phyloP scores from a whole-genome alignment of 2,797 vertebrate genomes.

The Chrysocyon brachyurus region DNA sequence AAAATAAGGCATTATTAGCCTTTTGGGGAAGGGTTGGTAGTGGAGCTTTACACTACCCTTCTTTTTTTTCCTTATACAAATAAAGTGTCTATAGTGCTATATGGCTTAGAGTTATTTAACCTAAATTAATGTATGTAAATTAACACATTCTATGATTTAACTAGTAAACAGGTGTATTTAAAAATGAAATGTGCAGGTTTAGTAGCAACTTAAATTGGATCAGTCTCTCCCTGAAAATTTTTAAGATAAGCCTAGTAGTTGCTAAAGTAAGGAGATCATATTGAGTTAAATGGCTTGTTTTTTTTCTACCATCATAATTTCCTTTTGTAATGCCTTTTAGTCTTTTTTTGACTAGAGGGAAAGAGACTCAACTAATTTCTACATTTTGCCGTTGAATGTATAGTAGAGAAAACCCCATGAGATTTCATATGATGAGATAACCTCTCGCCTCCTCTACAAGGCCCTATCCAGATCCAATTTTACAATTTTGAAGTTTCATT shows the following conservation, averaged over 20 bases:
- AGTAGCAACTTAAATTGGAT: slow-evolving; percentile 55
- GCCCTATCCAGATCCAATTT: slow-evolving; percentile 55
- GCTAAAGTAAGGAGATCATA: slow-evolving; percentile 41
- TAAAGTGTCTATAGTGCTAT: background rate
- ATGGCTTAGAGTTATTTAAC: background rate
- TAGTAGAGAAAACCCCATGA: background rate
- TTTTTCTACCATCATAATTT: background rate
- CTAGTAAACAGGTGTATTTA: slow-evolving; percentile 37
- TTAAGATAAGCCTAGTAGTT: slow-evolving; percentile 33
- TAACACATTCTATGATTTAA: slow-evolving; percentile 27
- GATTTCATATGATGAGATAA: slow-evolving; percentile 42
- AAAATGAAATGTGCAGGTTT: slow-evolving; percentile 64
- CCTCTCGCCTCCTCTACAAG: background rate
- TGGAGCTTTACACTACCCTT: background rate
- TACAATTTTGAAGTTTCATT: slow-evolving; percentile 71
- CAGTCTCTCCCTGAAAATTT: background rate
- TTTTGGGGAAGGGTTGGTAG: background rate
- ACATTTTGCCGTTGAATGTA: slow-evolving; percentile 35
- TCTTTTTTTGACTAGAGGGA: background rate
- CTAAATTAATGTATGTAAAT: slow-evolving; percentile 11
- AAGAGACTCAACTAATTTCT: background rate
- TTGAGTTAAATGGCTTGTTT: background rate
- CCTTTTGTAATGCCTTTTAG: background rate
- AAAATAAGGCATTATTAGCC: slow-evolving; percentile 53
- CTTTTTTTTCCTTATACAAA: slow-evolving; percentile 2